phyloP scores from a whole-genome alignment of 2,113 vertebrate genomes.

The Sylvia atricapilla region DNA sequence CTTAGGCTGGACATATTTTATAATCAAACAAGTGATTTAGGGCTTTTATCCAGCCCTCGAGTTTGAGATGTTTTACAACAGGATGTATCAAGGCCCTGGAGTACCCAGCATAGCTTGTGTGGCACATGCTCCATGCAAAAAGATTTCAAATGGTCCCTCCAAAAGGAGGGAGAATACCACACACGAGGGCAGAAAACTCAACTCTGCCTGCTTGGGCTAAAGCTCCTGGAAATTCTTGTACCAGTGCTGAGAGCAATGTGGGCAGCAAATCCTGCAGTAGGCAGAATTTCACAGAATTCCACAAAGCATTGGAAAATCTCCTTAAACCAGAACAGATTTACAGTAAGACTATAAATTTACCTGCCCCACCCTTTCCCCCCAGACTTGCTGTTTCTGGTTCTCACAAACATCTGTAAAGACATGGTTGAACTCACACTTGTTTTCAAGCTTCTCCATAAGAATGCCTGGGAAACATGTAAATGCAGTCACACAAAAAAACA shows the following conservation, averaged over 20 bases:
- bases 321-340: background rate
- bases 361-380: too few species aligned
- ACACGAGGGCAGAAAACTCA: background rate
- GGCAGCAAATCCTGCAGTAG: background rate
- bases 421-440: background rate
- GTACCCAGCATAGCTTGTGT: background rate
- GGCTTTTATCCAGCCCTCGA: background rate
- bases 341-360: background rate
- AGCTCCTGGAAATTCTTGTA: background rate
- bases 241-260: background rate
- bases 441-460: background rate
- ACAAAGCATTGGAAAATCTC: background rate
- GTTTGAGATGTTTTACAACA: background rate
- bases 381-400: background rate
- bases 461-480: background rate
- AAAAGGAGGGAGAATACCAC: background rate
- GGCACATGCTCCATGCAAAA: accelerated
- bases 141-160: background rate
- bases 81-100: background rate
- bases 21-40: background rate
- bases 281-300: background rate
- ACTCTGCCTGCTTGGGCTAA: background rate
- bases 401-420: background rate
- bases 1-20: background rate
- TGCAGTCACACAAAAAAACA: background rate